Evolutionary conservation across 2,888 invertebrate species (phyloP).

Genomic region (Agrotis exclamationis): DNA sequence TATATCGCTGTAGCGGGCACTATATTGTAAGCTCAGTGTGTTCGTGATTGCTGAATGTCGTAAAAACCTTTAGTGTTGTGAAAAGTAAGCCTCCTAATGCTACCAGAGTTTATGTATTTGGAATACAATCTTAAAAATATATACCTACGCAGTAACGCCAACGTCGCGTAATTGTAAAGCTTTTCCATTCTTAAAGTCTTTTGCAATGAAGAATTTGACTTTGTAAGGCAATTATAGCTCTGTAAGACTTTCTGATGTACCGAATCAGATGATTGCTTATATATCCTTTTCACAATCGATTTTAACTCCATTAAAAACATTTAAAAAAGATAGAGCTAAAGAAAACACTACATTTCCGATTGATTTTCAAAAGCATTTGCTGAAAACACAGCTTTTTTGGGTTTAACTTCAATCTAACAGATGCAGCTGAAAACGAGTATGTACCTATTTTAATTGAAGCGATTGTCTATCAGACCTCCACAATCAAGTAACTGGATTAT

Average conservation of each 20-base stretch:
- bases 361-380: neutral
- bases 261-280: too few relatives aligned
- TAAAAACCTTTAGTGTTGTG: constrained; percentile 52
- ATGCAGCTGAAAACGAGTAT: neutral
- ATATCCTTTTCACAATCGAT: too few relatives aligned
- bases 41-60: constrained; percentile 50
- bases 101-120: constrained; percentile 27
- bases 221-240: too few relatives aligned
- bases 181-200: too few relatives aligned
- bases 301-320: neutral
- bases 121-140: neutral
- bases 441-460: too few relatives aligned
- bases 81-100: constrained; percentile 46
- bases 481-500: neutral
- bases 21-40: constrained; percentile 52
- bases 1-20: constrained; percentile 53
- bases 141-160: too few relatives aligned
- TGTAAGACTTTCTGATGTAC: too few relatives aligned
- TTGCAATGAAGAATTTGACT: too few relatives aligned
- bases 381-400: too few relatives aligned
- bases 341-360: neutral
- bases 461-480: neutral
- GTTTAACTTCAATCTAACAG: neutral
- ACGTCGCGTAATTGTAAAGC: too few relatives aligned
- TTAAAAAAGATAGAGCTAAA: neutral